phyloP scores from a whole-genome alignment of 2,888 invertebrate genomes.

The Napeogenes inachia region DNA sequence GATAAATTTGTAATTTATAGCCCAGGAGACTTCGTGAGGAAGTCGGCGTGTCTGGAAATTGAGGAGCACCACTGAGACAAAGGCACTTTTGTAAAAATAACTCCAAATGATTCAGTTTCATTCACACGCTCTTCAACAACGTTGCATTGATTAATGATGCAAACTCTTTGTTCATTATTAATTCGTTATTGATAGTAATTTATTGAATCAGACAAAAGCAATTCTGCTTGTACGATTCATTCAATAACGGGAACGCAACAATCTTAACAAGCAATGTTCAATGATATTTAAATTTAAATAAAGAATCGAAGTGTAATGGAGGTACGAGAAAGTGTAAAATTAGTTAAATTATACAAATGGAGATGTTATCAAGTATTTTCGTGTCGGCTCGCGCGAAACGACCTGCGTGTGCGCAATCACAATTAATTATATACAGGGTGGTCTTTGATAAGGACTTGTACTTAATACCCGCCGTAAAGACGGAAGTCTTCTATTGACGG shows the following conservation, averaged over 20 bases:
- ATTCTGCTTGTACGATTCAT: background rate
- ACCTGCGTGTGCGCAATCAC: constrained; percentile 24
- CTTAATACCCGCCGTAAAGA: background rate
- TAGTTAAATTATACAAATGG: constrained; percentile 41
- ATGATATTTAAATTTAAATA: constrained; percentile 37
- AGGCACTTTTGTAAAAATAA: background rate
- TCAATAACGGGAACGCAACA: constrained; percentile 4
- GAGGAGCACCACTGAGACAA: background rate
- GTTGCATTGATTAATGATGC: constrained; percentile 1
- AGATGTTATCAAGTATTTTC: constrained; percentile 39
- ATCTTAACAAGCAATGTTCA: constrained; percentile 22
- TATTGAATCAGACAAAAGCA: constrained; percentile 1
- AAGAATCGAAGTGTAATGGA: constrained; percentile 30
- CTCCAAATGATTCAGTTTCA: background rate
- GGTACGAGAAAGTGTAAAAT: constrained; percentile 41
- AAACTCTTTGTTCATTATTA: background rate
- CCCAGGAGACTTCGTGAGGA: constrained; percentile 2
- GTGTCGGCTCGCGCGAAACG: constrained; percentile 25
- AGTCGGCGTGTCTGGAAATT: constrained; percentile 1
- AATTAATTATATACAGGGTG: constrained; percentile 29
- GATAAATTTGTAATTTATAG: constrained; percentile 5
- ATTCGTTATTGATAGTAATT: constrained; percentile 2
- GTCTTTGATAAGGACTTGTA: constrained; percentile 15
- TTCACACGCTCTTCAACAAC: constrained; percentile 2
- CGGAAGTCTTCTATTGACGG: constrained; percentile 2